A percentile compares a stretch with the other conserved stretches of the same genome.
phyloP scores from a whole-genome alignment of 2,113 vertebrate genomes.

The Misgurnus anguillicaudatus region DNA sequence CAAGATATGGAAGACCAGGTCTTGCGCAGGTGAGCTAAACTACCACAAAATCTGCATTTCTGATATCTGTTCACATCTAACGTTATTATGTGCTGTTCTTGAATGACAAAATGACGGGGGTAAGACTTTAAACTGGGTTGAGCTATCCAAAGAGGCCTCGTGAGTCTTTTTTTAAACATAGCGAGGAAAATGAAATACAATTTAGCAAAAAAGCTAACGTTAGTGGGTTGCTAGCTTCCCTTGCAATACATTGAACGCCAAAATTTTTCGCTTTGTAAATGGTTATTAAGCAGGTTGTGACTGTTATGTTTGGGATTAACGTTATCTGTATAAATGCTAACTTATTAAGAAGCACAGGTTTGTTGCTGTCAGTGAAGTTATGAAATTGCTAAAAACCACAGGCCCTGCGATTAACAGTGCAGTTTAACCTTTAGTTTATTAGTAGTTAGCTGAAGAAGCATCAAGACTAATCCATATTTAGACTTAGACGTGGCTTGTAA shows the following conservation, averaged over 20 bases:
- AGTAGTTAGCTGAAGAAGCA: not conserved
- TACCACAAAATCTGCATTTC: not conserved
- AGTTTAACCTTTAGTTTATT: not conserved
- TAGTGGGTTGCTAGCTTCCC: constrained; percentile 6
- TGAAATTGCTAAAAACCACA: not conserved
- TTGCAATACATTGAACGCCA: not conserved
- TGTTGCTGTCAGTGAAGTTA: not conserved
- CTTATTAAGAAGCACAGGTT: too few species aligned
- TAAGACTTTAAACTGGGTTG: not conserved
- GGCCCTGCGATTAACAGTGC: not conserved
- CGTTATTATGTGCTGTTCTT: not conserved
- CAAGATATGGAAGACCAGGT: constrained; percentile 97
- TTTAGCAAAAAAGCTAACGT: not conserved
- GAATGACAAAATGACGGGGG: not conserved
- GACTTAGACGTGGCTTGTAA: not conserved
- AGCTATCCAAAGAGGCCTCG: not conserved
- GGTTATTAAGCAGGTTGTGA: not conserved
- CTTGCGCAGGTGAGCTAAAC: constrained; percentile 86
- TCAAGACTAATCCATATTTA: too few species aligned
- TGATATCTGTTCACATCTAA: not conserved
- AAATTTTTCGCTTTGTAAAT: not conserved
- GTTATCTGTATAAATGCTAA: not conserved
- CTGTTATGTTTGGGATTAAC: not conserved
- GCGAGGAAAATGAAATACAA: not conserved
- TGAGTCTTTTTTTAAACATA: not conserved